Evolutionary conservation across 2,797 vertebrate species (phyloP).

Genomic region (Rhyacichthys aspro): DNA sequence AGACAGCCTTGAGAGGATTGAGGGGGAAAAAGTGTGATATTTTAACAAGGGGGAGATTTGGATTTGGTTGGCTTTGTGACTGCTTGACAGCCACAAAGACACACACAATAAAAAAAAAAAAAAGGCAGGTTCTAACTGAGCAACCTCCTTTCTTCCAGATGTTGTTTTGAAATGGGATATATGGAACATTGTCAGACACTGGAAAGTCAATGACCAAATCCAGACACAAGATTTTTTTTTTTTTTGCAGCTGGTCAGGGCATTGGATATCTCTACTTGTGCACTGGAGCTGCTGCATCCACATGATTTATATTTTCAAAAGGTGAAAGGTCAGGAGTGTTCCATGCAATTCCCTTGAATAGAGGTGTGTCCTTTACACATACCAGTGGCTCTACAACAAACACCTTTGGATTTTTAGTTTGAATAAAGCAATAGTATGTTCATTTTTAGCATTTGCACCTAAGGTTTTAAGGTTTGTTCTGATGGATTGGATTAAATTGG

Average conservation of each 20-base stretch:
- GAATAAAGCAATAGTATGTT: too few species aligned
- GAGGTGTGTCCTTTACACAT: too few species aligned
- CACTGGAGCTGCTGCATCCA: not conserved
- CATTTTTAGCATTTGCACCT: too few species aligned
- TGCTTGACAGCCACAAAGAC: constrained; percentile 49
- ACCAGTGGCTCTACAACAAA: too few species aligned
- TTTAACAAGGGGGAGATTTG: constrained; percentile 74
- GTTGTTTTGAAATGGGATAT: constrained; percentile 52
- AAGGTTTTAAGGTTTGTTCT: too few species aligned
- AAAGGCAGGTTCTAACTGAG: constrained; percentile 48
- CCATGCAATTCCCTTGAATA: too few species aligned
- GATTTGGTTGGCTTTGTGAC: constrained; percentile 64
- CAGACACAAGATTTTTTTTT: constrained; percentile 16
- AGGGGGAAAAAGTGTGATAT: constrained; percentile 38
- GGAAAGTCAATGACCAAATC: constrained; percentile 26
- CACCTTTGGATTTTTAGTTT: too few species aligned
- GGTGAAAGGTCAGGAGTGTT: not conserved
- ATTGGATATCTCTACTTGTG: not conserved
- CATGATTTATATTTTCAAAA: constrained; percentile 5
- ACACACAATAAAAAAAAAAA: constrained; percentile 22
- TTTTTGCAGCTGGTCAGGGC: constrained; percentile 11
- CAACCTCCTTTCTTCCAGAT: constrained; percentile 30
- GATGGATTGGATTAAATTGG: too few species aligned
- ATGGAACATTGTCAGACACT: constrained; percentile 16
- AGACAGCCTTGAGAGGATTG: constrained; percentile 68